These are phyloP conservation scores for Odontomachus brunneus DNA, from an alignment of 1,140 invertebrate genomes.

Conservation along the genomic window DNA sequence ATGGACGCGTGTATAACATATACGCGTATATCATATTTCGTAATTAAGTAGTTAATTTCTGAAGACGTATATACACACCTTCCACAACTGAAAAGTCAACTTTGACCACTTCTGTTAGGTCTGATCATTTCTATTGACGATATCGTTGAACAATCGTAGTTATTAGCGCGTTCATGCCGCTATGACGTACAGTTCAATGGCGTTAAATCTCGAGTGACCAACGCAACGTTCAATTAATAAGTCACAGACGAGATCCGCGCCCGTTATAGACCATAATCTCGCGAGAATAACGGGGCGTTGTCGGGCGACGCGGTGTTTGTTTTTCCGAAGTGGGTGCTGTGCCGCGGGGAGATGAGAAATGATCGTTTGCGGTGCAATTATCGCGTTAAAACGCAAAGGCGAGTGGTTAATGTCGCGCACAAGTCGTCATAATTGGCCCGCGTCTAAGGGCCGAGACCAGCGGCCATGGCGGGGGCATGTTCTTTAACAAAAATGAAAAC, in stretches of 20 bases:
- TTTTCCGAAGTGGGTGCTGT: conserved; percentile 23
- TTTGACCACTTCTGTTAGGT: too few relatives aligned
- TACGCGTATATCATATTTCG: too few relatives aligned
- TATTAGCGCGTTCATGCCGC: background rate
- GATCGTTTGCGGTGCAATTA: conserved; percentile 44
- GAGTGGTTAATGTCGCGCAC: conserved; percentile 25
- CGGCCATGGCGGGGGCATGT: background rate
- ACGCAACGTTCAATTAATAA: conserved; percentile 24
- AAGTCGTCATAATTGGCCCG: conserved; percentile 40
- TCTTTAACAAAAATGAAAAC: background rate
- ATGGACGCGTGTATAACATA: too few relatives aligned
- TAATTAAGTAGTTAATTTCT: too few relatives aligned
- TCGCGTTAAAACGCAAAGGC: conserved; percentile 43
- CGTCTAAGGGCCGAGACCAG: background rate
- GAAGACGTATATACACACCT: too few relatives aligned
- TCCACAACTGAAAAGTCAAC: too few relatives aligned
- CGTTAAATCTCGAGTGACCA: conserved; percentile 13
- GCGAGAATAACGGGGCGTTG: conserved; percentile 23
- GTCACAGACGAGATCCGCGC: conserved; percentile 13
- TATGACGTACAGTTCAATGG: background rate
- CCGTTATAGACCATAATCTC: conserved; percentile 23
- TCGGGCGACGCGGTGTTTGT: conserved; percentile 1
- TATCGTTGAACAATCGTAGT: too few relatives aligned
- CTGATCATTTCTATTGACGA: background rate
- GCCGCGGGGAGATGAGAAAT: conserved; percentile 38